These are phyloP conservation scores for Clytia hemisphaerica DNA, from an alignment of 30 jellyfish, hydroid and myxozoan genomes.

Conservation along the genomic window DNA sequence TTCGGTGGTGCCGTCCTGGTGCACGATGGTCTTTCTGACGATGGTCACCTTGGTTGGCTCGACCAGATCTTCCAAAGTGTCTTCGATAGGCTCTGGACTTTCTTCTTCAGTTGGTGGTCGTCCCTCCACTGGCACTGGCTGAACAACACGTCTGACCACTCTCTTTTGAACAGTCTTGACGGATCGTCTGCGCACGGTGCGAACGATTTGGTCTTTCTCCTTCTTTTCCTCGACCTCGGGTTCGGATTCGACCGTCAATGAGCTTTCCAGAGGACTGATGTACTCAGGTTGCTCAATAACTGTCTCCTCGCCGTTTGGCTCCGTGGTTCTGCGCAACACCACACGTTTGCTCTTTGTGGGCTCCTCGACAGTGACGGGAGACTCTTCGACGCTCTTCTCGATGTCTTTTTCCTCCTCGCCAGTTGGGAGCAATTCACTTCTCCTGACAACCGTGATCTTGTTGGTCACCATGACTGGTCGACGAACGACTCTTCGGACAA, in stretches of 20 bases:
- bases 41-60: constrained; percentile 51
- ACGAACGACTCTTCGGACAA: constrained; percentile 22
- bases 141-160: constrained; percentile 60
- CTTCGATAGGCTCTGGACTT: constrained; percentile 66
- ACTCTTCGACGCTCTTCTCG: constrained; percentile 30
- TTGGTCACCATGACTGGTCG: constrained; percentile 38
- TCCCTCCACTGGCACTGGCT: no score
- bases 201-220: constrained; percentile 40
- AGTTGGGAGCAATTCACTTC: constrained; percentile 37
- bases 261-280: constrained; percentile 44
- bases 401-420: constrained; percentile 55
- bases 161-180: constrained; percentile 51
- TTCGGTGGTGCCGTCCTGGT: constrained; percentile 35
- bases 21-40: constrained; percentile 41
- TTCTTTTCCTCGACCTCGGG: constrained; percentile 42
- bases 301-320: constrained; percentile 47
- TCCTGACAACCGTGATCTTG: constrained; percentile 26
- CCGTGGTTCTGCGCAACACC: constrained; percentile 39
- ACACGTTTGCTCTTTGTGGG: constrained; percentile 35
- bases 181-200: constrained; percentile 59
- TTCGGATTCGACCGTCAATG: constrained; percentile 53
- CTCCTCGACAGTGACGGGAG: constrained; percentile 26
- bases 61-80: constrained; percentile 45
- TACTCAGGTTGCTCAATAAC: constrained; percentile 71
- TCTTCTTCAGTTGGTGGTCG: no score